phyloP scores from a whole-genome alignment of 2,113 vertebrate species.

The Ailurus styani region DNA sequence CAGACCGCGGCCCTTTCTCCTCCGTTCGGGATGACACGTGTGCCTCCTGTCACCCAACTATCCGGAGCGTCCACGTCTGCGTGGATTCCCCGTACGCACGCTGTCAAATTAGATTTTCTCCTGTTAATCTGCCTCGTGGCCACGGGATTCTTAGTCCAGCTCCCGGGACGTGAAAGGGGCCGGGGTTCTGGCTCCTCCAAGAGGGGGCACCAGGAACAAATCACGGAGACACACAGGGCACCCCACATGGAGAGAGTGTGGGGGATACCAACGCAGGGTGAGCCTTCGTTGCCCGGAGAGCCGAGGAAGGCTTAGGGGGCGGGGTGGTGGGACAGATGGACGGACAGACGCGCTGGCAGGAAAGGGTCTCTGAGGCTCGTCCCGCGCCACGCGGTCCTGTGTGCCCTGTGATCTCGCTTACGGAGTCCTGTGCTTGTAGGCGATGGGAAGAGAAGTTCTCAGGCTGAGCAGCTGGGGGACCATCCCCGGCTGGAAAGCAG shows the following conservation, averaged over 20 bases:
- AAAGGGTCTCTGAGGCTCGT: too few relatives aligned
- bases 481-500: neutral
- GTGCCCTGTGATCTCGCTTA: too few relatives aligned
- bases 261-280: too few relatives aligned
- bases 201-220: neutral
- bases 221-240: neutral
- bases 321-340: neutral
- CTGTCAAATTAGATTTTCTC: neutral
- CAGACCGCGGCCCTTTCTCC: neutral
- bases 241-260: fast-evolving
- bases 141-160: neutral
- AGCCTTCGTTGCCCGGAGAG: fast-evolving
- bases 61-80: neutral
- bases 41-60: neutral
- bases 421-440: neutral
- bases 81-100: neutral
- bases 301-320: neutral
- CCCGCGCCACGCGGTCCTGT: too few relatives aligned
- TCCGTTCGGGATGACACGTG: neutral
- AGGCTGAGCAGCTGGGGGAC: neutral
- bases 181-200: neutral
- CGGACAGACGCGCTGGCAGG: neutral
- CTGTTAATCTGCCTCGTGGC: neutral
- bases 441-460: neutral
- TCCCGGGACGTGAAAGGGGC: neutral